A percentile compares a stretch with the other conserved stretches of the same genome.
Evolutionary conservation across 2,113 vertebrate species (phyloP).

Genomic region (Crotalus helleri): DNA sequence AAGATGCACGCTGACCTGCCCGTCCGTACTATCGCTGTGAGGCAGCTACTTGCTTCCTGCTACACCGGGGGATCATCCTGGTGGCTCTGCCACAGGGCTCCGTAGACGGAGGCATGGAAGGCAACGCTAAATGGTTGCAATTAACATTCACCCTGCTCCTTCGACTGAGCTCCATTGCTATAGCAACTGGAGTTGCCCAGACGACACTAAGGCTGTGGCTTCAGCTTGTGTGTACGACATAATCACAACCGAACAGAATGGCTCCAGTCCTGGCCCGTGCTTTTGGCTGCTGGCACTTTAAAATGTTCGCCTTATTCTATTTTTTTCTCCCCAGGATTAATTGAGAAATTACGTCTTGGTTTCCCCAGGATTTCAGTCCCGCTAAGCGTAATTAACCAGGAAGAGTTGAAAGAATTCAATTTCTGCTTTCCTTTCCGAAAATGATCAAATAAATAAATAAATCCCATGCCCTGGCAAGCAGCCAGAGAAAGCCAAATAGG

Average conservation of each 20-base stretch:
- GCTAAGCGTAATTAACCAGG: constrained; percentile 25
- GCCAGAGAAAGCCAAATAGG: constrained; percentile 48
- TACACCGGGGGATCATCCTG: constrained; percentile 60
- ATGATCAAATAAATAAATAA: not conserved
- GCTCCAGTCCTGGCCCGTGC: constrained; percentile 1
- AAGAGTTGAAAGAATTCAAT: constrained; percentile 48
- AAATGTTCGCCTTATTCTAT: constrained; percentile 33
- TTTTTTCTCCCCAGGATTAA: constrained; percentile 28
- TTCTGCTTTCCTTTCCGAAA: constrained; percentile 34
- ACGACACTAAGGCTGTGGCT: constrained; percentile 59
- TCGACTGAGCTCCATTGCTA: constrained; percentile 68
- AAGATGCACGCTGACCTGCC: constrained; percentile 57
- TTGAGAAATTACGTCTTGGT: constrained; percentile 44
- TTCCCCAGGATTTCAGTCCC: not conserved
- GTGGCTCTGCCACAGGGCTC: constrained; percentile 65
- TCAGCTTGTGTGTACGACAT: constrained; percentile 45
- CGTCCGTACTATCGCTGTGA: constrained; percentile 55
- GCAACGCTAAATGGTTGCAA: constrained; percentile 62
- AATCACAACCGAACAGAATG: constrained; percentile 33
- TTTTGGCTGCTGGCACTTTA: not conserved
- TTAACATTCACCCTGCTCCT: constrained; percentile 56
- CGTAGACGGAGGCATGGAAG: constrained; percentile 64
- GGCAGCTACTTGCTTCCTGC: constrained; percentile 67
- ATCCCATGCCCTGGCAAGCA: constrained; percentile 31
- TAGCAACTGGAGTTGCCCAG: constrained; percentile 73